Percentiles rank a stretch among this genome's conserved stretches.
phyloP scores from a whole-genome alignment of 2,113 vertebrate genomes.

The Urocynchramus pylzowi region DNA sequence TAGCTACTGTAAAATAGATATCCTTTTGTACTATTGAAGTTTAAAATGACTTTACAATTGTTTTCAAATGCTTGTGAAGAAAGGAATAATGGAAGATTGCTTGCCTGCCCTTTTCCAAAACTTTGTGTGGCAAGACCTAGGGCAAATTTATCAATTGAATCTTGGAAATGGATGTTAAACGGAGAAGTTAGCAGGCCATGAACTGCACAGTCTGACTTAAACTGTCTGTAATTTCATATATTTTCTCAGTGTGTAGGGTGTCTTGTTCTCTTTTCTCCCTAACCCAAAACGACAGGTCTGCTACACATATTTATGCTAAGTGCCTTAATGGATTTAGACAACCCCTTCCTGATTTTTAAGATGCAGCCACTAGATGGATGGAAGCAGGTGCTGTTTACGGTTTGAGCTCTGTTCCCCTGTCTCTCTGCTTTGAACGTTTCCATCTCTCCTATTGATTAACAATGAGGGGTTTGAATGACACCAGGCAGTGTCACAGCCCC shows the following conservation, averaged over 20 bases:
- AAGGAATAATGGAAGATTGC: neutral
- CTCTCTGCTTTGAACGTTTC: neutral
- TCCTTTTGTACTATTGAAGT: neutral
- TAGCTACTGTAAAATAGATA: neutral
- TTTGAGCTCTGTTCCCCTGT: neutral
- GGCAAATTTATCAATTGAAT: neutral
- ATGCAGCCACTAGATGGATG: neutral
- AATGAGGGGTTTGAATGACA: neutral
- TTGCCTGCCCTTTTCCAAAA: neutral
- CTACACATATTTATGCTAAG: neutral
- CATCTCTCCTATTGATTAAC: conserved; percentile 14
- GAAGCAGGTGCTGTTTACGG: conserved; percentile 9
- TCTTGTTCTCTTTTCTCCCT: neutral
- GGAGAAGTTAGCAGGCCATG: neutral
- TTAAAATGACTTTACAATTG: neutral
- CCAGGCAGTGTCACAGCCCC: accelerated
- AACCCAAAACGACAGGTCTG: neutral
- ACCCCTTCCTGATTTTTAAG: neutral
- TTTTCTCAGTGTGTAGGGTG: neutral
- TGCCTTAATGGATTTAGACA: conserved; percentile 28
- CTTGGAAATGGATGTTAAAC: neutral
- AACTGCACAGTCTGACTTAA: neutral
- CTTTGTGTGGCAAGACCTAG: neutral
- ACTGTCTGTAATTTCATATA: neutral
- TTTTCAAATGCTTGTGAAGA: neutral